Base-by-base conservation (phyloP, 2,797 vertebrate genomes). In the Trematomus bernacchii region DNA sequence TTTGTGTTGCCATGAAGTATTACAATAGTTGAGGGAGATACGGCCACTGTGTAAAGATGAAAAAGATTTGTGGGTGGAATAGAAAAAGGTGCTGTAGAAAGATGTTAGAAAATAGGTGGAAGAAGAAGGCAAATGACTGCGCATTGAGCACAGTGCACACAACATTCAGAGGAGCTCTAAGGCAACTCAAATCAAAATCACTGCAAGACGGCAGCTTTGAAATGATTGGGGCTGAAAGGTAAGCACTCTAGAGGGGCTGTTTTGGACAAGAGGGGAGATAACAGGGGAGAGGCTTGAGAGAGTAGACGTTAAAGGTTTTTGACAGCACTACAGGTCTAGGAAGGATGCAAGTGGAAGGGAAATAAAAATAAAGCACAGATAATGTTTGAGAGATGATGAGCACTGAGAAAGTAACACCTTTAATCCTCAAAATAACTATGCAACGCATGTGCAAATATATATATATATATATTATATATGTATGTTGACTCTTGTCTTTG, bases 211-310 rank as follows among this genome's bases (percentile, higher is more conserved):
- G 71, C 61, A 55, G 30, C 65, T 87, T 68, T 88, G 86, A 87
- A 87, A 88, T 87, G 85, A 92, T 85, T 84, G 73, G 77, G 79
- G 58, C 83, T 90, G 87, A 92, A 89, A 85, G 87, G 85, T 87
- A 87, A 87, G 69, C 76, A 81, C 84, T 85, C 82, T 27, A 80
- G 71, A 85, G 86, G 79, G 83, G 62, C 82, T 89, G 77, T 87
- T 90, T 84, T 84, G 80, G 85, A 89, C 79, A 84, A 86, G 76
- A 60, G 76, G 71, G 62, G 67, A 82, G 74, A 89, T 89, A 91
- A 87, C 71, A 64, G 74, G 47, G 71, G 69, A 79, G 66, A 64
- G 76, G 66, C 81, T 72, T 85, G 74, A 77, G 82, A 82, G 73
- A 80, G 76, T 72, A 80, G 76, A 79, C 68, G 77, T 82, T 73